Base-by-base conservation (phyloP, 35 echinoderm and acorn worm genomes). In the Antedon bifida region DNA sequence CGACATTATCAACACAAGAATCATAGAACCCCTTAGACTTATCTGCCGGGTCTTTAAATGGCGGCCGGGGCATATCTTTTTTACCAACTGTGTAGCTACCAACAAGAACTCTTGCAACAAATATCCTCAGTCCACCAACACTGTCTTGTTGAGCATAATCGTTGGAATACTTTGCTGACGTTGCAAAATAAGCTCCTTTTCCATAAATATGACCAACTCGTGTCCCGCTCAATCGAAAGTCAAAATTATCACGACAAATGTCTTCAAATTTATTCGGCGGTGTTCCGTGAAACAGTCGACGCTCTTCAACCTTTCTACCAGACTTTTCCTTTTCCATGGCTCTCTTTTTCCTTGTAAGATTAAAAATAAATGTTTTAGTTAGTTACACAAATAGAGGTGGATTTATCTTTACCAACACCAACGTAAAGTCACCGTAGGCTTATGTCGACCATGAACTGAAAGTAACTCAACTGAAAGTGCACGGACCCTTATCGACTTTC, bases 121-220 rank as follows among this genome's bases (percentile, higher is more conserved):
- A 87, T 51, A 87, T 82, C 42, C 74, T 82, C 10, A 0, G 13
- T 5, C 32, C 55, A 79, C 82, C n/a, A n/a, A n/a, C n/a, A n/a
- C n/a, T n/a, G n/a, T n/a, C 81, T 4, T 34, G 74, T 26, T 87
- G 33, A 0, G 86, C 55, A 36, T 73, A 87, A n/a, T n/a, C n/a
- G n/a, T n/a, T n/a, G n/a, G n/a, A n/a, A n/a, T n/a, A n/a, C n/a
- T n/a, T n/a, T n/a, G 3, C 29, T 13, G 46, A 35, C 1, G 55
- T 17, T n/a, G 86, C 86, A 36, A 87, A 87, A 79, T 87, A 87
- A 46, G 77, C 75, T 11, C 86, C 86, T 74, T 87, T 81, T 9
- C 86, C 86, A 26, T 82, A 87, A 7, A 73, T 42, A 26, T 78
- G 81, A 0, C 86, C 86, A 38, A 87, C 86, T 36, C 46, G 73